These are phyloP conservation scores for Armadillidium nasatum DNA, from an alignment of 1,140 invertebrate species.

Conservation along the genomic window DNA sequence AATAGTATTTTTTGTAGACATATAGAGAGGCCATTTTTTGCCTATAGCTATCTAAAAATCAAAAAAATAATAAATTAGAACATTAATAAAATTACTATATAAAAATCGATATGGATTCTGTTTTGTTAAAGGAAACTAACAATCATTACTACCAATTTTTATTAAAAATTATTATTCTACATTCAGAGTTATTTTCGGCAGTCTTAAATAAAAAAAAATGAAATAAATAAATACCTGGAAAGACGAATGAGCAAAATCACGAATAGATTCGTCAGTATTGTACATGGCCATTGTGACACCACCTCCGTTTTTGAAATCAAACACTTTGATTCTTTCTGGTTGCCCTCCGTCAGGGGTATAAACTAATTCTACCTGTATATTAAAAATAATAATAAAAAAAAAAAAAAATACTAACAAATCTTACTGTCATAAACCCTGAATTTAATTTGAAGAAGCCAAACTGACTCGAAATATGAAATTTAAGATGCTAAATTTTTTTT, in stretches of 20 bases:
- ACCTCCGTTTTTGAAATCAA: constrained; percentile 63
- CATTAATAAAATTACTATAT: too few species aligned
- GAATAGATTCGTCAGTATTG: constrained; percentile 81
- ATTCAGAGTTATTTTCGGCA: too few species aligned
- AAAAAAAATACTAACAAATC: too few species aligned
- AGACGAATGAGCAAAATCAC: constrained; percentile 75
- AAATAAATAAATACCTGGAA: constrained; percentile 57
- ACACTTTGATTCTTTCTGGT: constrained; percentile 58
- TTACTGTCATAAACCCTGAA: too few species aligned
- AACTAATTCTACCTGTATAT: constrained; percentile 60
- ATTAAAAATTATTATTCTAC: too few species aligned
- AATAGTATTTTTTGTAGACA: constrained; percentile 90
- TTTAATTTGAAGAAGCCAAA: too few species aligned
- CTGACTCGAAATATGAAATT: too few species aligned
- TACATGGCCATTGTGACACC: constrained; percentile 78
- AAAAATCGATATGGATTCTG: too few species aligned
- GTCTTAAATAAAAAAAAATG: constrained; percentile 45
- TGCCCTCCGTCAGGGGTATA: constrained; percentile 60
- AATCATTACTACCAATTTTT: too few species aligned
- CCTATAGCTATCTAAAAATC: constrained; percentile 63
- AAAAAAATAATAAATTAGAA: constrained; percentile 22
- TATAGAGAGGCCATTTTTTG: constrained; percentile 76
- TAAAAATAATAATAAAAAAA: too few species aligned
- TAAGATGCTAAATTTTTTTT: too few species aligned
- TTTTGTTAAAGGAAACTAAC: too few species aligned